Conservation (phyloP, 2,113 vertebrate genomes). For the Hippolais icterina region DNA sequence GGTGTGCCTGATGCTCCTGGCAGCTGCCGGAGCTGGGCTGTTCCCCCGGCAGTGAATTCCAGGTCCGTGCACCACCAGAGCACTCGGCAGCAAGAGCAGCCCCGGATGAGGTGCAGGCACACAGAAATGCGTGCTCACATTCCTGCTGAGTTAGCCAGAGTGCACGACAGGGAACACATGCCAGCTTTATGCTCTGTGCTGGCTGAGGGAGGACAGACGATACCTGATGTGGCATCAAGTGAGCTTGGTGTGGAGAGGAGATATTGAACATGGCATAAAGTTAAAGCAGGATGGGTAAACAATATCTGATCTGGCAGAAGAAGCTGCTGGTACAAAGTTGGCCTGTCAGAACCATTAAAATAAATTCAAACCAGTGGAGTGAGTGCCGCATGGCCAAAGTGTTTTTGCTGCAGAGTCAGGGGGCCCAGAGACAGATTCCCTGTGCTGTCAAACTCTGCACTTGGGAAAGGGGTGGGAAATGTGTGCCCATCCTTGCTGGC, state of each 20-base stretch:
- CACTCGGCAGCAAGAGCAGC: neutral
- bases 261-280: slow-evolving; percentile 43
- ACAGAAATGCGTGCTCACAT: neutral
- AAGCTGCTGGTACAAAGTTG: slow-evolving; percentile 47
- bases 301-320: slow-evolving; percentile 52
- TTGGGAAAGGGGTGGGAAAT: neutral
- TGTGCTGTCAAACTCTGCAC: neutral
- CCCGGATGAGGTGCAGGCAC: neutral
- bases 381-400: neutral
- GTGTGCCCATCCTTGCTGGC: rapidly evolving
- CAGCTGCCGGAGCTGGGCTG: neutral
- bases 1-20: neutral
- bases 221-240: slow-evolving; percentile 31
- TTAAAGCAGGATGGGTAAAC: slow-evolving; percentile 5
- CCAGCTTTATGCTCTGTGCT: neutral
- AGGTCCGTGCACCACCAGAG: rapidly evolving
- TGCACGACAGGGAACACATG: rapidly evolving
- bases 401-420: neutral
- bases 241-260: neutral
- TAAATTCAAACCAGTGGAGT: neutral
- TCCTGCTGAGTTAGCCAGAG: neutral
- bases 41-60: neutral
- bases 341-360: slow-evolving; percentile 45
- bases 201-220: neutral
- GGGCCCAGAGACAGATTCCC: neutral